Evolutionary conservation across 2,888 invertebrate species (phyloP).

Genomic region (Drosophila siamana): DNA sequence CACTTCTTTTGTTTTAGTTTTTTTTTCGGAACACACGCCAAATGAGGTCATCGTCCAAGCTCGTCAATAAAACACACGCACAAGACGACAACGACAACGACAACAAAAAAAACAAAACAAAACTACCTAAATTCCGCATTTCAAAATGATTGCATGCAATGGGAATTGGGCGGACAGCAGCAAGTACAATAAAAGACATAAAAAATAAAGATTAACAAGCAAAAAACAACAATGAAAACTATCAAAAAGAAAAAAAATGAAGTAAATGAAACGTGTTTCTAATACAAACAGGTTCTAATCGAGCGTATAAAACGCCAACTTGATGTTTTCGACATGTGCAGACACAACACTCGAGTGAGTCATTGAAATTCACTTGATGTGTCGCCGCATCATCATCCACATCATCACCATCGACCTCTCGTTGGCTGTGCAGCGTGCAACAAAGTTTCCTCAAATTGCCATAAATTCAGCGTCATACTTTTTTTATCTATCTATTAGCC

Average conservation of each 20-base stretch:
- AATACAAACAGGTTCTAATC: constrained; percentile 62
- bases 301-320: constrained; percentile 6
- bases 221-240: not conserved
- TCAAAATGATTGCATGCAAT: constrained; percentile 46
- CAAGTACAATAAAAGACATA: constrained; percentile 24
- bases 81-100: not conserved
- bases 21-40: constrained; percentile 20
- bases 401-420: constrained; percentile 21
- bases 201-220: constrained; percentile 18
- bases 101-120: not conserved
- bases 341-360: constrained; percentile 32
- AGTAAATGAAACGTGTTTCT: constrained; percentile 64
- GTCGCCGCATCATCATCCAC: constrained; percentile 13
- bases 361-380: constrained; percentile 42
- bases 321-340: constrained; percentile 34
- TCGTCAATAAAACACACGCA: constrained; percentile 31
- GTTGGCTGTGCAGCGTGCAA: constrained; percentile 12
- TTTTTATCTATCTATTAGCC: constrained; percentile 3
- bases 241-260: not conserved
- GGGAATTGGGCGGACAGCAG: constrained; percentile 17
- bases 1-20: constrained; percentile 41
- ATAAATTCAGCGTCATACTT: not conserved
- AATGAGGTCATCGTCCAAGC: constrained; percentile 76
- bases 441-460: not conserved
- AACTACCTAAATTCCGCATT: constrained; percentile 55